These are phyloP conservation scores for Seira musarum DNA, from an alignment of 2,888 invertebrate genomes.

Conservation along the genomic window DNA sequence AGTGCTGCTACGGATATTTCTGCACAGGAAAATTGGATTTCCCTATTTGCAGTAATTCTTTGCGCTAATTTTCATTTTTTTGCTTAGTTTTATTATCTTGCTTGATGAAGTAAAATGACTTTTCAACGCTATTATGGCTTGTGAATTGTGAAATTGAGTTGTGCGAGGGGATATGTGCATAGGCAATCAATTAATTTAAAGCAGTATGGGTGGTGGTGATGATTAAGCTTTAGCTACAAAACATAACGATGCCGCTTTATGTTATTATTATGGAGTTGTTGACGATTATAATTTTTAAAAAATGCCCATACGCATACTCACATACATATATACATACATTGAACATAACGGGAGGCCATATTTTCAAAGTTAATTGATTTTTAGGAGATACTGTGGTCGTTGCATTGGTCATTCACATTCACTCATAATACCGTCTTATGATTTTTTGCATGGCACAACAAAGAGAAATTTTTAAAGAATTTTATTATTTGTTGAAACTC, in stretches of 20 bases:
- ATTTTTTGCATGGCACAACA: constrained; percentile 7
- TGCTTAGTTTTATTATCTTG: background rate
- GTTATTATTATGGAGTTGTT: background rate
- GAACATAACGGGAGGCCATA: background rate
- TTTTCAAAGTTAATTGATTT: background rate
- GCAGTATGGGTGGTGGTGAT: background rate
- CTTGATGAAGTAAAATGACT: constrained; percentile 16
- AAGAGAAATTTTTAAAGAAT: background rate
- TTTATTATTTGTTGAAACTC: background rate
- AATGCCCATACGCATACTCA: background rate
- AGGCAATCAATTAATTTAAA: constrained; percentile 3
- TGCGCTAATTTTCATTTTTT: background rate
- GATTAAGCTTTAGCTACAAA: too few relatives aligned
- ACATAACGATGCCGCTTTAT: constrained; percentile 28
- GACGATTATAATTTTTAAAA: constrained; percentile 10
- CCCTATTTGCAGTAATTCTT: background rate
- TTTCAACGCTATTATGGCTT: background rate
- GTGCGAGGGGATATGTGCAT: background rate
- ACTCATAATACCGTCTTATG: background rate
- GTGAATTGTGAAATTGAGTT: background rate
- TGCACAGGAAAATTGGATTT: too few relatives aligned
- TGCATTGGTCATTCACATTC: background rate
- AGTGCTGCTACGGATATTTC: too few relatives aligned
- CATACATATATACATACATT: background rate
- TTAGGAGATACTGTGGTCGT: background rate